These are phyloP conservation scores for Drosophila seclusa DNA, from an alignment of 2,888 invertebrate species.

Conservation along the genomic window DNA sequence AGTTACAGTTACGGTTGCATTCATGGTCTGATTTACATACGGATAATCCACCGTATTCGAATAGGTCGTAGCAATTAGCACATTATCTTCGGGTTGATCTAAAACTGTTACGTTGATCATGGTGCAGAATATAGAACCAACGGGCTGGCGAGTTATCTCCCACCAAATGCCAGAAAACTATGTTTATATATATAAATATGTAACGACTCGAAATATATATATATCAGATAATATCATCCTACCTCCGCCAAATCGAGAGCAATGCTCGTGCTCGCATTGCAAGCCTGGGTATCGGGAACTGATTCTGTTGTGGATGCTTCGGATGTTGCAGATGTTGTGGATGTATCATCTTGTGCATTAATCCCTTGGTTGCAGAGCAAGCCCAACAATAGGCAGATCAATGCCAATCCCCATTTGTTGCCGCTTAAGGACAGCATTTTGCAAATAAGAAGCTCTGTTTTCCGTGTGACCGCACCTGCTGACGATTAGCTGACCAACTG, in stretches of 20 bases:
- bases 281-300: constrained; percentile 6
- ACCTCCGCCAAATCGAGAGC: constrained; percentile 52
- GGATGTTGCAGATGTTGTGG: background rate
- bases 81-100: constrained; percentile 17
- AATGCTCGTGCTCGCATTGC: constrained; percentile 40
- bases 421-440: constrained; percentile 37
- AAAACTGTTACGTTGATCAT: constrained; percentile 50
- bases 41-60: constrained; percentile 54
- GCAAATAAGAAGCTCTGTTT: constrained; percentile 13
- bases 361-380: constrained; percentile 24
- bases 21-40: constrained; percentile 67
- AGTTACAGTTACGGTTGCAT: constrained; percentile 44
- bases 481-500: constrained; percentile 1
- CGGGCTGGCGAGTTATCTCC: constrained; percentile 71
- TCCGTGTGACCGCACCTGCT: constrained; percentile 38
- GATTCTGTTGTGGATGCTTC: background rate
- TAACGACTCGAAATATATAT: background rate
- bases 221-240: background rate
- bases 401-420: constrained; percentile 4
- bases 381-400: constrained; percentile 31
- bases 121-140: constrained; percentile 58
- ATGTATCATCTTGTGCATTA: constrained; percentile 20
- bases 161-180: constrained; percentile 73
- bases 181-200: background rate
- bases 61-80: constrained; percentile 62